These are phyloP conservation scores for Pseudeuparius sepicola DNA, from an alignment of 2,888 invertebrate species.

Conservation along the genomic window DNA sequence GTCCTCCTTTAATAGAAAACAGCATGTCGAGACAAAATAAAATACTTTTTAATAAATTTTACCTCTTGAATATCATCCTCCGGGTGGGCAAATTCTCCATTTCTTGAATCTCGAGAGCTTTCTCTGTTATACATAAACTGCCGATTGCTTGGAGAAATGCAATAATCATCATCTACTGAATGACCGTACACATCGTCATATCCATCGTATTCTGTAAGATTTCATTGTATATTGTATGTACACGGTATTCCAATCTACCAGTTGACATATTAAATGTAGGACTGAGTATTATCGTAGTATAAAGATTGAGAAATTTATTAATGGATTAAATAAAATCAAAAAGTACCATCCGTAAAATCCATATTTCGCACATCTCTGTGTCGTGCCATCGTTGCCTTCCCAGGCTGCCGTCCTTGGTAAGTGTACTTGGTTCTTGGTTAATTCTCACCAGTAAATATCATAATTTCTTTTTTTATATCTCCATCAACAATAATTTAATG, in stretches of 20 bases:
- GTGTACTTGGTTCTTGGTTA: too few relatives aligned
- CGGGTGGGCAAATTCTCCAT: conserved; percentile 58
- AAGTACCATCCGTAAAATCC: conserved; percentile 68
- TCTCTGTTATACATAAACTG: conserved; percentile 78
- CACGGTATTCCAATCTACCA: neutral
- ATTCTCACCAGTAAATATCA: too few relatives aligned
- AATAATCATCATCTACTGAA: conserved; percentile 88
- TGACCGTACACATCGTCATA: conserved; percentile 89
- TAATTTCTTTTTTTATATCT: too few relatives aligned
- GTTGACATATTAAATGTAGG: too few relatives aligned
- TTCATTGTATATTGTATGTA: conserved; percentile 6
- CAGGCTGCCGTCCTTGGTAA: too few relatives aligned
- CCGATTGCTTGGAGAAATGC: conserved; percentile 80
- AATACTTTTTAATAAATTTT: too few relatives aligned
- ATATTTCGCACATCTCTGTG: conserved; percentile 77
- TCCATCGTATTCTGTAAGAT: conserved; percentile 68
- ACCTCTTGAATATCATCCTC: conserved; percentile 58
- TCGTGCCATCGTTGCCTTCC: conserved; percentile 62
- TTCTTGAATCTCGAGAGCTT: conserved; percentile 45
- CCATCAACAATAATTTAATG: too few relatives aligned
- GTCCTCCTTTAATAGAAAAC: too few relatives aligned
- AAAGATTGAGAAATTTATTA: too few relatives aligned
- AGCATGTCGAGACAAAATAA: too few relatives aligned
- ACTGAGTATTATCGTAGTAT: too few relatives aligned
- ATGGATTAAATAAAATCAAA: too few relatives aligned